Evolutionary conservation across 2,888 invertebrate genomes (phyloP).

Genomic region (Congeria kusceri): DNA sequence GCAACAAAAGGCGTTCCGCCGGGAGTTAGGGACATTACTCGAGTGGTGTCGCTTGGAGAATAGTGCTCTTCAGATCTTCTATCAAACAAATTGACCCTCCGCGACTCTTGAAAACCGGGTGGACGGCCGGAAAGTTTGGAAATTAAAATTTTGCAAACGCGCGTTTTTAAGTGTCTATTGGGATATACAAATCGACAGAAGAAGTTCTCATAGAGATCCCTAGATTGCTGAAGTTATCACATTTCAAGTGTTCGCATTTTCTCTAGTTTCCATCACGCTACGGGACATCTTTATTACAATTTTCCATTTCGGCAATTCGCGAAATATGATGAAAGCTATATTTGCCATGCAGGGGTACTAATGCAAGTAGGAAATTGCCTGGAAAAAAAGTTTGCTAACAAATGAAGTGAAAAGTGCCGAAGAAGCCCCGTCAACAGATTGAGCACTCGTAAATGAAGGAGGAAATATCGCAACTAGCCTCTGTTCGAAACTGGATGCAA

Average conservation of each 20-base stretch:
- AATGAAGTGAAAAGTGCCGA: constrained; percentile 3
- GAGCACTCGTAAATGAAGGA: constrained; percentile 77
- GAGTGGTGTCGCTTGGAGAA: constrained; percentile 68
- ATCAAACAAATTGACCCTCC: constrained; percentile 60
- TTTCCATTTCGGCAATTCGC: constrained; percentile 47
- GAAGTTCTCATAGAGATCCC: too few relatives aligned
- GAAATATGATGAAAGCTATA: constrained; percentile 6
- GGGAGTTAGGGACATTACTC: constrained; percentile 78
- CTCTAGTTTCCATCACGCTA: constrained; percentile 26
- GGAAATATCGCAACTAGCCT: constrained; percentile 74
- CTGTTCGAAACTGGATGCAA: constrained; percentile 85
- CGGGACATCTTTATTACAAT: constrained; percentile 58
- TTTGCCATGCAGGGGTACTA: not conserved
- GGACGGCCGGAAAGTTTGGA: constrained; percentile 49
- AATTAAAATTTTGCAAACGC: constrained; percentile 66
- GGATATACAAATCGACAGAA: constrained; percentile 27
- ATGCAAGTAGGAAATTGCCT: not conserved
- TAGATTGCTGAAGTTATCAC: constrained; percentile 29
- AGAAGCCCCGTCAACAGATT: not conserved
- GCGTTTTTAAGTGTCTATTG: constrained; percentile 64
- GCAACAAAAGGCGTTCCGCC: constrained; percentile 83
- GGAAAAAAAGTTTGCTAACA: not conserved
- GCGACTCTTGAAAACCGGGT: constrained; percentile 43
- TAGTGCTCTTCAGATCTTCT: constrained; percentile 56
- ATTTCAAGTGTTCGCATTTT: constrained; percentile 47